Conservation (phyloP, 2,797 vertebrate genomes). For the Notoglanidium macrostoma region DNA sequence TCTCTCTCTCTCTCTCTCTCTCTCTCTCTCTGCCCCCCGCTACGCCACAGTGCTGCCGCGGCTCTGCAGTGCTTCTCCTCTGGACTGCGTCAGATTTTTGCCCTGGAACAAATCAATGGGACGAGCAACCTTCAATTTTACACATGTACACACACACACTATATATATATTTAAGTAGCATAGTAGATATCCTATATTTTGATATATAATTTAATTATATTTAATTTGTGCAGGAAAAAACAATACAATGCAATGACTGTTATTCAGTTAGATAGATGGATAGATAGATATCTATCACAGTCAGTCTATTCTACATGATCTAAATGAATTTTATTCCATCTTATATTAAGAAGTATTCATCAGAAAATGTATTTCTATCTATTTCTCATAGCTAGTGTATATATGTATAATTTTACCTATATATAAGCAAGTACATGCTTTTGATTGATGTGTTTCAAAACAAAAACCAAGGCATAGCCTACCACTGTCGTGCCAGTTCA, state of each 20-base stretch:
- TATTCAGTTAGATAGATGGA: too few species aligned
- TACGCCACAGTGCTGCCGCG: background rate
- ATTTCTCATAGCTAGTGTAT: too few species aligned
- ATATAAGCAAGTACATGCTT: background rate
- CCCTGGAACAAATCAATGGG: slow-evolving; percentile 30
- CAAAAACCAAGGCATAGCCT: background rate
- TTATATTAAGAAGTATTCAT: background rate
- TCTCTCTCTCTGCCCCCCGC: background rate
- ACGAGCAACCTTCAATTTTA: background rate
- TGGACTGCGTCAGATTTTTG: slow-evolving; percentile 48
- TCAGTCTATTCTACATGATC: too few species aligned
- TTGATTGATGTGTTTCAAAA: background rate
- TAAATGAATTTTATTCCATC: background rate
- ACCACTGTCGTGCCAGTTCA: background rate
- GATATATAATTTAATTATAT: background rate
- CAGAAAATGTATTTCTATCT: background rate
- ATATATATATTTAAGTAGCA: background rate
- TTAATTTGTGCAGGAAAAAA: background rate
- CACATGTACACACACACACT: background rate
- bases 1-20: slow-evolving; percentile 18
- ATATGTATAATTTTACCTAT: background rate
- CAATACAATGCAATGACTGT: too few species aligned
- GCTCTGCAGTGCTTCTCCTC: slow-evolving; percentile 33
- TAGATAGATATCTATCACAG: too few species aligned
- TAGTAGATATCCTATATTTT: too few species aligned